Conservation (phyloP, 2,113 vertebrate species). For the Silurus glanis region DNA sequence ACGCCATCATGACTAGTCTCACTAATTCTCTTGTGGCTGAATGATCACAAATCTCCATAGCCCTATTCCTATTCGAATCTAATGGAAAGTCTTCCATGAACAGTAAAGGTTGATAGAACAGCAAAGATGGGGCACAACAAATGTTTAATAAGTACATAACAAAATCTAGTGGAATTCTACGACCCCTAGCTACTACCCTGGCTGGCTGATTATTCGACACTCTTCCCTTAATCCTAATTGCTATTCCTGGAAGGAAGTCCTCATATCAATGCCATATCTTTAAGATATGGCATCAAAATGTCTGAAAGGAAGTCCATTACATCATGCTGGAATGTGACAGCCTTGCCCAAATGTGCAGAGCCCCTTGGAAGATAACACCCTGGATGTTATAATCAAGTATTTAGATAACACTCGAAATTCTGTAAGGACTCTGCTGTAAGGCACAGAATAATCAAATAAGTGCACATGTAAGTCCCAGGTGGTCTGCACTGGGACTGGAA, state of each 20-base stretch:
- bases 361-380: constrained; percentile 9
- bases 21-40: background rate
- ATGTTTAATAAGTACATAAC: background rate
- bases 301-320: constrained; percentile 44
- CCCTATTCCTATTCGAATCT: background rate
- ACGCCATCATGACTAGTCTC: background rate
- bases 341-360: constrained; percentile 24
- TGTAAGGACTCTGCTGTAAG: background rate
- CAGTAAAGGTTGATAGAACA: background rate
- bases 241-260: constrained; percentile 45
- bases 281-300: constrained; percentile 47
- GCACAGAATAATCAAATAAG: background rate
- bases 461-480: background rate
- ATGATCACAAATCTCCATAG: background rate
- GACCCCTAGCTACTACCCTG: background rate
- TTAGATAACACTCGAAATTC: constrained; percentile 33
- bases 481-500: background rate
- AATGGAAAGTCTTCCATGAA: background rate
- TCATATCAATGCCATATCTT: background rate
- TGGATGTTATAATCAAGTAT: background rate
- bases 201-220: background rate
- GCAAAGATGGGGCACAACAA: background rate
- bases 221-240: background rate
- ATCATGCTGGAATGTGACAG: constrained; percentile 32
- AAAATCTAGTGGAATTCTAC: background rate